Conservation (phyloP, 2,113 vertebrate species). For the Brachypteracias leptosomus region DNA sequence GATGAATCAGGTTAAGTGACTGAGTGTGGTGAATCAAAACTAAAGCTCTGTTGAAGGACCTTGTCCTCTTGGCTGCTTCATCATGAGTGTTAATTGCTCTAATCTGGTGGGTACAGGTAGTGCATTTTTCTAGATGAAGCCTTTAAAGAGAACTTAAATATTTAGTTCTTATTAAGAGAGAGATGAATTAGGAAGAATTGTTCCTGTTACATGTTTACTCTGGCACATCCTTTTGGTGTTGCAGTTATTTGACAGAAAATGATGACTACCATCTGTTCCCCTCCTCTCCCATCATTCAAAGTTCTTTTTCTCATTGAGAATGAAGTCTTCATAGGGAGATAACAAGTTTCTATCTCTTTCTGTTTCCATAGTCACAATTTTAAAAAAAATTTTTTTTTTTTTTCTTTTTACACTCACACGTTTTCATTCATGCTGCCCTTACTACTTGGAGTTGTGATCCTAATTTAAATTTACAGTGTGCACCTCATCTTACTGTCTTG, state of each 20-base stretch:
- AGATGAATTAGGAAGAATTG: constrained; percentile 22
- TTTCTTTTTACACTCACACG: not conserved
- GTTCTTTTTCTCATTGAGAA: not conserved
- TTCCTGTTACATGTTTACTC: constrained; percentile 53
- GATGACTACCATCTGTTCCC: constrained; percentile 60
- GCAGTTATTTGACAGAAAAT: constrained; percentile 56
- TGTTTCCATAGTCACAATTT: constrained; percentile 32
- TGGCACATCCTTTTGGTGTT: constrained; percentile 58
- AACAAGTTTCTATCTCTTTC: constrained; percentile 9
- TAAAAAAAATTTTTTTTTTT: not conserved
- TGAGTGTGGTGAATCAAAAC: not conserved
- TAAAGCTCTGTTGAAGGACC: not conserved
- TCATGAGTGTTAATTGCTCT: not conserved
- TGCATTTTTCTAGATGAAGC: not conserved
- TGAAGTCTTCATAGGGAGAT: not conserved
- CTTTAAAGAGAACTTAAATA: not conserved
- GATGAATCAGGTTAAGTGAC: not conserved
- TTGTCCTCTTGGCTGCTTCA: not conserved
- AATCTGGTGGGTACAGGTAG: not conserved
- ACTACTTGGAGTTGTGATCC: not conserved
- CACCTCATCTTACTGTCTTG: not conserved
- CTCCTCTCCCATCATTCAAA: not conserved
- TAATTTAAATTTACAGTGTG: not conserved
- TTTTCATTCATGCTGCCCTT: not conserved
- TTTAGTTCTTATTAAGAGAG: constrained; percentile 12